Evolutionary conservation across 2,888 invertebrate genomes (phyloP), one percentile per base, ranked within the genome.

Genomic region (Caenorhabditis wallacei): DNA sequence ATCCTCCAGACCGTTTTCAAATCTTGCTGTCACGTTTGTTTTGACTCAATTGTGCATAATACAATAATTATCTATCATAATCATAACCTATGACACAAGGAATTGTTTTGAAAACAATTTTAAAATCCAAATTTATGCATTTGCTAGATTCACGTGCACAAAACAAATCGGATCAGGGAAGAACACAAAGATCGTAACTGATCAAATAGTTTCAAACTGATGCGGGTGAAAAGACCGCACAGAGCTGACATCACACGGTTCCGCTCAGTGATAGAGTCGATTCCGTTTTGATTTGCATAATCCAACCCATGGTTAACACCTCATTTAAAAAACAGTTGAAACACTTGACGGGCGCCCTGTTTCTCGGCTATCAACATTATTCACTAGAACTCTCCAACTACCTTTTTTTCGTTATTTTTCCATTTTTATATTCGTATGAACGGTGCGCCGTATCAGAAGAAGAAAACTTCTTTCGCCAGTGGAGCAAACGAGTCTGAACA

Each of bases 171-270:
- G 69, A 69, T 78, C 69, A 78, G 16, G n/a, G 8, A 43, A 18
- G 53, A 61, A 69, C 69, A 78, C 76, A 78, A 69, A 69, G 69
- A 69, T 51, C 66, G 59, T 1, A 20, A 30, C 43, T 78, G 76
- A 69, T 69, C 76, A 78, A 78, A 78, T 78, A 69, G 76, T 78
- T 78, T 78, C 76, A 69, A 68, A 68, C 61, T 63, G 13, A 48
- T 18, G n/a, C 37, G 2, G 37, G n/a, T n/a, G n/a, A 26, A 40
- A n/a, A 78, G 69, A 78, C 69, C 66, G 76, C 51, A 40, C 54
- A 4, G 76, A 63, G 76, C 69, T 78, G 69, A 69, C 76, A 78
- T 78, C 76, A 78, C 76, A 78, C 69, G 76, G 76, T 69, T 69
- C 68, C 51, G 54, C 22, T 76, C 68, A 2, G 53, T 40, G 30